Evolutionary conservation across 2,113 vertebrate species (phyloP), one percentile per base, ranked within the genome.

Genomic region (Macrotis lagotis): DNA sequence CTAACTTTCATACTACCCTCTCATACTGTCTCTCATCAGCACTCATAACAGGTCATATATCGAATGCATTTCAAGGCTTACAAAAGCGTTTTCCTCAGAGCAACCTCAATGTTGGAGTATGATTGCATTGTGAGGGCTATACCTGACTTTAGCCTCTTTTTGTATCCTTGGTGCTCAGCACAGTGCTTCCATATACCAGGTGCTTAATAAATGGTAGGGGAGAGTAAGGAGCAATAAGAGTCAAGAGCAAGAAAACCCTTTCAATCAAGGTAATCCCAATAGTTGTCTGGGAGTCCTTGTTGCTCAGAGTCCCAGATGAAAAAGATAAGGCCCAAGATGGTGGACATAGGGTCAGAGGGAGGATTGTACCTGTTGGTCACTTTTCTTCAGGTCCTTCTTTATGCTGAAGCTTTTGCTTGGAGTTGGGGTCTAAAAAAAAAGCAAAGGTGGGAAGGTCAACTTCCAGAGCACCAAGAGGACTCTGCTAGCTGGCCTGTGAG

Each of bases 361-460:
- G n/a, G n/a, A 7, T 8, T 8, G 19, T 83, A 83, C n/a, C n/a
- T 44, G 6, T 6, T 44, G 6, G 16, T 83, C 53, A 55, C 53
- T 10, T 48, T 10, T 3, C 47, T 48, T 28, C 48, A 49, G 11
- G 25, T 49, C 25, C 25, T 48, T 25, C 25, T 24, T 90, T 31
- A 0, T 49, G 10, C 2, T 4, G 89, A 1, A 28, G 25, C 0
- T 25, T 26, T 0, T 48, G 89, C 9, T 48, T 25, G 5, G 0
- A 3, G 0, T 22, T 90, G 89, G 8, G 48, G 28, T 3, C 89
- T 90, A 50, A 89, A 25, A 31, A 25, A 31, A 12, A 50, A 50
- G 24, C 25, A 49, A 31, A 49, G 31, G 2, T 26, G 48, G 10
- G n/a, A 48, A 2, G 26, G 48, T 48, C 89, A 50, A 25, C 48